phyloP scores from a whole-genome alignment of 2,113 vertebrate species.

The Heterotis niloticus region DNA sequence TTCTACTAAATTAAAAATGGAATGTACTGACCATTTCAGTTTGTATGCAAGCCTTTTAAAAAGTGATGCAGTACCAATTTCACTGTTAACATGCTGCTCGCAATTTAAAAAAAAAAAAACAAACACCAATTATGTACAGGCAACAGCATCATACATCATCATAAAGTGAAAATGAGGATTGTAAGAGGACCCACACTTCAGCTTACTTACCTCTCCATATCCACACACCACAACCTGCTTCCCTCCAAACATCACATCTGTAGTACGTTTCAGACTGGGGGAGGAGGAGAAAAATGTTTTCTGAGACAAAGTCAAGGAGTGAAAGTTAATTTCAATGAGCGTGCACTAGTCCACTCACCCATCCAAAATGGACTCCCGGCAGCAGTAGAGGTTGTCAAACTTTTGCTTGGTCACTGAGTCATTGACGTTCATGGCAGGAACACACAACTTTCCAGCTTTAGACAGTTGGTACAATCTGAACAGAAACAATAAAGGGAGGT shows the following conservation, averaged over 20 bases:
- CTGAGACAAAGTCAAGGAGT: background rate
- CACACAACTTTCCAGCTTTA: constrained; percentile 91
- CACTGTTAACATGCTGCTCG: no score
- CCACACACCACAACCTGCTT: constrained; percentile 98
- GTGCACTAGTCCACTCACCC: constrained; percentile 62
- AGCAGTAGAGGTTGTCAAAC: constrained; percentile 97
- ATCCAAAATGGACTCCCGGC: constrained; percentile 91
- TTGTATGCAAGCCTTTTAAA: no score
- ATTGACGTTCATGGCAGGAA: constrained; percentile 97
- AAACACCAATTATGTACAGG: no score
- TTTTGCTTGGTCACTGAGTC: constrained; percentile 97
- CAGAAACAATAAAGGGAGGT: background rate
- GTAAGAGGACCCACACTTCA: background rate
- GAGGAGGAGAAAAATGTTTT: constrained; percentile 21
- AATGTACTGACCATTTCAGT: no score
- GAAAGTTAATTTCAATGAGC: background rate
- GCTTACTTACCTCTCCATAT: constrained; percentile 82
- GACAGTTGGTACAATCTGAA: constrained; percentile 90
- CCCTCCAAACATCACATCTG: constrained; percentile 98
- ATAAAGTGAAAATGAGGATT: background rate
- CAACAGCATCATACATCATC: no score
- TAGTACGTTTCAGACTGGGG: constrained; percentile 87
- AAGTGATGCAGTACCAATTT: no score
- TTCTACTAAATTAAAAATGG: no score
- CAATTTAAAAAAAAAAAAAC: no score